Percentiles rank a stretch among this genome's conserved stretches.
Evolutionary conservation across 2,113 vertebrate genomes (phyloP).

Genomic region (Peromyscus leucopus): DNA sequence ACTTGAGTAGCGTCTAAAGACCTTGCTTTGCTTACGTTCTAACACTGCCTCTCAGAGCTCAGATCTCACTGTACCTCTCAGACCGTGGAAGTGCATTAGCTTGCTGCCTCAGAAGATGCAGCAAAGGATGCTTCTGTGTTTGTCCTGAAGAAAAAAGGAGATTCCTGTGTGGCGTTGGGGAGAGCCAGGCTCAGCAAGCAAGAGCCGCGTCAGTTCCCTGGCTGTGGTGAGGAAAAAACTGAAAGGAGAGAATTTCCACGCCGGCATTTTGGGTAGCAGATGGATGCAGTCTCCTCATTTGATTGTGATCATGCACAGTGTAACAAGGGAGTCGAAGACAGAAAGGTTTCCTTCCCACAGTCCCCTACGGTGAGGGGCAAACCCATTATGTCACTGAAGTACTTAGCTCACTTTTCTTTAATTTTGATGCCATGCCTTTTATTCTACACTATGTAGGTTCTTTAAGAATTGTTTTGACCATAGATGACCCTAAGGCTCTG

Average conservation of each 20-base stretch:
- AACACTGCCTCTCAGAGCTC: conserved; percentile 82
- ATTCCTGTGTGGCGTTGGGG: conserved; percentile 65
- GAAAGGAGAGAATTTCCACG: conserved; percentile 55
- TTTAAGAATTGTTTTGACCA: conserved; percentile 60
- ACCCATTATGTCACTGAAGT: conserved; percentile 71
- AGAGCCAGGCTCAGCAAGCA: conserved; percentile 74
- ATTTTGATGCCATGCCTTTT: conserved; percentile 60
- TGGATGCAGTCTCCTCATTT: conserved; percentile 61
- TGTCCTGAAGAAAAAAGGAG: conserved; percentile 67
- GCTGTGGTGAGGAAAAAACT: conserved; percentile 75
- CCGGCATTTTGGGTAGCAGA: conserved; percentile 76
- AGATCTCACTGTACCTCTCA: conserved; percentile 64
- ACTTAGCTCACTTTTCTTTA: conserved; percentile 65
- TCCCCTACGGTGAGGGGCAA: conserved; percentile 39
- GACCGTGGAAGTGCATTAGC: conserved; percentile 63
- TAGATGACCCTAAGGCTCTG: conserved; percentile 54
- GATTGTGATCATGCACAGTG: conserved; percentile 52
- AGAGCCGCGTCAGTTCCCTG: conserved; percentile 52
- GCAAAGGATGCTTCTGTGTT: conserved; percentile 80
- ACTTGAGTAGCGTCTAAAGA: conserved; percentile 77
- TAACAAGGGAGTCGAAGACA: conserved; percentile 59
- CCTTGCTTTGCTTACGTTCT: conserved; percentile 80
- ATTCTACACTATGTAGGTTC: conserved; percentile 34
- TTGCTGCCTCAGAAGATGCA: conserved; percentile 75
- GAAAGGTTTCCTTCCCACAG: neutral